phyloP scores from a whole-genome alignment of 2,888 invertebrate species.

The Parthenolecanium corni region DNA sequence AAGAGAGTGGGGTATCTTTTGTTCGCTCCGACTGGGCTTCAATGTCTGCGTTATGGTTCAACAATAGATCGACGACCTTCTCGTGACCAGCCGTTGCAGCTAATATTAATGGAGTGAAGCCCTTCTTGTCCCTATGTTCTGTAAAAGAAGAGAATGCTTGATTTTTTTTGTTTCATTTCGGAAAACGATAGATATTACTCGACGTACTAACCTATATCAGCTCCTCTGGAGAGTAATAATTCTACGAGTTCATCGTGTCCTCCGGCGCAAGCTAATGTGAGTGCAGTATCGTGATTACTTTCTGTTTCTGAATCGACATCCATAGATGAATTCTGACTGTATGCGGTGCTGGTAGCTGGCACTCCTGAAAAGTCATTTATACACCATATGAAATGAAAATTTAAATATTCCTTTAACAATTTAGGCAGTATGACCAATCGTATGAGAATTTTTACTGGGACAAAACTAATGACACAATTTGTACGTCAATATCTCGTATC shows the following conservation, averaged over 20 bases:
- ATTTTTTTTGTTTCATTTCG: background rate
- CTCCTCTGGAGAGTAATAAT: slow-evolving; percentile 77
- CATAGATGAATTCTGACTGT: slow-evolving; percentile 48
- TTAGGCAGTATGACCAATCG: no score
- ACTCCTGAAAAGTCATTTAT: slow-evolving; percentile 34
- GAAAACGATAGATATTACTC: background rate
- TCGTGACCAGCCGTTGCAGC: slow-evolving; percentile 94
- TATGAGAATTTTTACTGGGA: no score
- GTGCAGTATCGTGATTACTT: slow-evolving; percentile 95
- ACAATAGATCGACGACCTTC: slow-evolving; percentile 79
- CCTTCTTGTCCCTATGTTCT: slow-evolving; percentile 97
- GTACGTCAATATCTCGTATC: no score
- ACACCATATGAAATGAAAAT: no score
- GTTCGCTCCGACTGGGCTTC: slow-evolving; percentile 98
- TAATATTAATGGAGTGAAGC: slow-evolving; percentile 92
- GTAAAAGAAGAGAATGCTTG: slow-evolving; percentile 18
- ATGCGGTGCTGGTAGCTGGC: slow-evolving; percentile 33
- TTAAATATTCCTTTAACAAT: no score
- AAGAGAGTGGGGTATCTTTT: slow-evolving; percentile 93
- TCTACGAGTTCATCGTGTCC: slow-evolving; percentile 94
- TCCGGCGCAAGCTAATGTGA: slow-evolving; percentile 93
- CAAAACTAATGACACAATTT: no score
- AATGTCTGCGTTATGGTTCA: slow-evolving; percentile 90
- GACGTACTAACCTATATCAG: slow-evolving; percentile 57
- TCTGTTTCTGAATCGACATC: slow-evolving; percentile 97